Conservation (phyloP, 1,140 invertebrate species). For the Heliconius himera region DNA sequence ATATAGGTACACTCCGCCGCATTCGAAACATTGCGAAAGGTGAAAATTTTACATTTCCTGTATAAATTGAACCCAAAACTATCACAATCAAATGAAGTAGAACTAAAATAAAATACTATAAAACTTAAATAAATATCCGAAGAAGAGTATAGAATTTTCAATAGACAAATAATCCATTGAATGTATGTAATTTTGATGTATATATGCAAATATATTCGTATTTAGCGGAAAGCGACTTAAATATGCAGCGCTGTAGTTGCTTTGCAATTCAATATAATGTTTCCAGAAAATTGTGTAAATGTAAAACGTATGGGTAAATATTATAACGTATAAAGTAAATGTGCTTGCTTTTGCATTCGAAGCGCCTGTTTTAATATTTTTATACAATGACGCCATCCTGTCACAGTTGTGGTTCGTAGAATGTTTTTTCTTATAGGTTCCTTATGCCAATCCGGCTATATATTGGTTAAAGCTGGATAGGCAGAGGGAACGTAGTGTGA, state of each 20-base stretch:
- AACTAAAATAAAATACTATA: neutral
- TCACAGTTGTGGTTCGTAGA: too few relatives aligned
- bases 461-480: too few relatives aligned
- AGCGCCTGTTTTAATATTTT: neutral
- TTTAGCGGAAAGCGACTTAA: constrained; percentile 41
- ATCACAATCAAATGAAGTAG: too few relatives aligned
- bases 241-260: constrained; percentile 43
- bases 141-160: neutral
- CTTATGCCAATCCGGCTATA: too few relatives aligned
- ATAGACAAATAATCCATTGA: constrained; percentile 28
- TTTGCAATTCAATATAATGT: constrained; percentile 47
- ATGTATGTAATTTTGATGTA: constrained; percentile 38
- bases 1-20: too few relatives aligned
- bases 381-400: neutral
- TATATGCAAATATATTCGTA: constrained; percentile 45
- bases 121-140: neutral
- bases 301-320: constrained; percentile 40
- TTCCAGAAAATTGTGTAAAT: constrained; percentile 43
- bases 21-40: too few relatives aligned
- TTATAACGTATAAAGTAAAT: constrained; percentile 14
- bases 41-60: too few relatives aligned
- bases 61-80: too few relatives aligned
- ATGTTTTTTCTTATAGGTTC: too few relatives aligned
- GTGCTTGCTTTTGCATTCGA: constrained; percentile 17
- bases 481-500: too few relatives aligned